Evolutionary conservation across 2,797 vertebrate genomes (phyloP).

Genomic region (Hyperoplus lanceolatus): DNA sequence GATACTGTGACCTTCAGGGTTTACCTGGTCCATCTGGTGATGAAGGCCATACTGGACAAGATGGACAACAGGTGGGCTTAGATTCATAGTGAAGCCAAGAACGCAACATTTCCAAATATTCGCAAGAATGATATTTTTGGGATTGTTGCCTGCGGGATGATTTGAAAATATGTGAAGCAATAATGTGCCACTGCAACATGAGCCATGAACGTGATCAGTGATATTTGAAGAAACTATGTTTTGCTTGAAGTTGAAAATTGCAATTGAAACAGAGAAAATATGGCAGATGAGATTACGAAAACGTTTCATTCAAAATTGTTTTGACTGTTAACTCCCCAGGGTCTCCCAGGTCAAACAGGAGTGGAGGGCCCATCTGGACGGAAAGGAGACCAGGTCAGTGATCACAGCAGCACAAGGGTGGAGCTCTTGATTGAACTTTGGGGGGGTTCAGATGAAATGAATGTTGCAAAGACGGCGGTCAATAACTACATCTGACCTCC

Average conservation of each 20-base stretch:
- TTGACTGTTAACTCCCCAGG: conserved; percentile 75
- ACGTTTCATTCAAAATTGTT: background rate
- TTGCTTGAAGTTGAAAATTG: background rate
- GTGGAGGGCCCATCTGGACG: conserved; percentile 82
- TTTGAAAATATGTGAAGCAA: background rate
- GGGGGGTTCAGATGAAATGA: too few relatives aligned
- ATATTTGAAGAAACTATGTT: too few relatives aligned
- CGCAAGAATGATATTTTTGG: background rate
- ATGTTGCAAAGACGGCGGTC: background rate
- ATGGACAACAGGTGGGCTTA: conserved; percentile 88
- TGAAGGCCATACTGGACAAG: conserved; percentile 81
- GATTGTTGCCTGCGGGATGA: background rate
- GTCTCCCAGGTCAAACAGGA: conserved; percentile 81
- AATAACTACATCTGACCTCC: conserved; percentile 2
- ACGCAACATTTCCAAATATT: background rate
- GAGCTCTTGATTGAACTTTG: background rate
- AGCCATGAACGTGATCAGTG: too few relatives aligned
- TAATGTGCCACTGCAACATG: background rate
- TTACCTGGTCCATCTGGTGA: conserved; percentile 81
- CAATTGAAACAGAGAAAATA: background rate
- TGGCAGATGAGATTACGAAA: background rate
- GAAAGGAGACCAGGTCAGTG: conserved; percentile 90
- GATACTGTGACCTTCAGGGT: conserved; percentile 79
- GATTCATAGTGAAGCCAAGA: background rate
- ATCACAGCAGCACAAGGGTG: background rate